Evolutionary conservation across 2,888 invertebrate species (phyloP).

Genomic region (Melangyna quadrimaculata): DNA sequence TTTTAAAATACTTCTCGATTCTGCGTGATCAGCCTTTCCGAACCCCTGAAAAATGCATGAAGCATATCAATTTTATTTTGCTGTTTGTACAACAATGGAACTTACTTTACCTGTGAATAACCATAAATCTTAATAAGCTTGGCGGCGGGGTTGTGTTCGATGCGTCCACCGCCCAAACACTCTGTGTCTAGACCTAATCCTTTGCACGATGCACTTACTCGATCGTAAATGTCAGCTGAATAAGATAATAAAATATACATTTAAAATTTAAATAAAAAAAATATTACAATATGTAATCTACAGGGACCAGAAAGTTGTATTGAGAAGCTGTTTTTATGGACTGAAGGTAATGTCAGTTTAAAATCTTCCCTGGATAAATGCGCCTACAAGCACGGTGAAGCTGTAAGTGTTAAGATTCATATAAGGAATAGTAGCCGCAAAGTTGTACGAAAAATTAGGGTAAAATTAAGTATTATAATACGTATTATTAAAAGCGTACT

Average conservation of each 20-base stretch:
- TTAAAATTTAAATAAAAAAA: not conserved
- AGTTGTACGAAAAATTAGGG: constrained; percentile 90
- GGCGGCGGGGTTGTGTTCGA: constrained; percentile 89
- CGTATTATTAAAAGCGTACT: not conserved
- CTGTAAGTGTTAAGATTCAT: constrained; percentile 86
- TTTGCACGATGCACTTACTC: constrained; percentile 79
- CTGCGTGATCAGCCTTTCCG: constrained; percentile 94
- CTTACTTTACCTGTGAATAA: constrained; percentile 89
- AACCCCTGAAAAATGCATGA: constrained; percentile 85
- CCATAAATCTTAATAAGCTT: constrained; percentile 95
- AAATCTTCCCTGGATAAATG: constrained; percentile 90
- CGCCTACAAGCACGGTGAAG: constrained; percentile 90
- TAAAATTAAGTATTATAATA: constrained; percentile 77
- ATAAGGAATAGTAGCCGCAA: constrained; percentile 90
- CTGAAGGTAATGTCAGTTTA: constrained; percentile 89
- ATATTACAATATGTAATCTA: not conserved
- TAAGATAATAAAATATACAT: constrained; percentile 65
- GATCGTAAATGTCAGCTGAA: constrained; percentile 91
- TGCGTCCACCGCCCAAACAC: constrained; percentile 96
- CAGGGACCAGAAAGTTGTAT: constrained; percentile 85
- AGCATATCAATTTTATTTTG: not conserved
- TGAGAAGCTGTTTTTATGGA: constrained; percentile 90
- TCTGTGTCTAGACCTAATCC: constrained; percentile 85
- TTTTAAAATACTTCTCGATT: constrained; percentile 88
- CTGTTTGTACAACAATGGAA: not conserved